These are phyloP conservation scores for Rosalia funebris DNA, from an alignment of 2,888 invertebrate species.

Conservation along the genomic window DNA sequence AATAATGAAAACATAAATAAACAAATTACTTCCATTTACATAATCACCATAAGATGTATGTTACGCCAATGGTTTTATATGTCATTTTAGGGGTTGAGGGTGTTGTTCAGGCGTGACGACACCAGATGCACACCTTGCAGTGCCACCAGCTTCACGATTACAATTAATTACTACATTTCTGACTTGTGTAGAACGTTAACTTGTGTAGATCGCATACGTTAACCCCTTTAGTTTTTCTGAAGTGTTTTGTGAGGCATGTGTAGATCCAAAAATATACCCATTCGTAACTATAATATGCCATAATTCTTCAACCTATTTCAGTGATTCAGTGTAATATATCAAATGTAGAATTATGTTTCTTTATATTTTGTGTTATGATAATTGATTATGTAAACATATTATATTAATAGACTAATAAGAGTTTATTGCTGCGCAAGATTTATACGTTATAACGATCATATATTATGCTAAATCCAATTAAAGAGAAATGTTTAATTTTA, in stretches of 20 bases:
- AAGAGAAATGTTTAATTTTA: too few relatives aligned
- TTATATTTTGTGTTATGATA: constrained; percentile 1
- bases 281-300: not conserved
- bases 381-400: constrained; percentile 4
- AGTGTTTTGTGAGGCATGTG: constrained; percentile 12
- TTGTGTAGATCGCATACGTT: constrained; percentile 48
- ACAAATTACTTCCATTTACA: too few relatives aligned
- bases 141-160: constrained; percentile 46
- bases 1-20: too few relatives aligned
- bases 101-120: constrained; percentile 48
- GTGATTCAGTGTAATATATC: too few relatives aligned
- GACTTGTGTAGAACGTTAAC: constrained; percentile 49
- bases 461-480: too few relatives aligned
- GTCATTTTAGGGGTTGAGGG: constrained; percentile 31
- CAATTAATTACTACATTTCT: constrained; percentile 52
- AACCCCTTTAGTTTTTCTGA: constrained; percentile 45
- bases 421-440: not conserved
- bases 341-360: too few relatives aligned
- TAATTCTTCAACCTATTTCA: not conserved
- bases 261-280: not conserved
- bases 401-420: not conserved
- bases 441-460: too few relatives aligned
- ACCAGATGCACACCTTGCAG: constrained; percentile 53
- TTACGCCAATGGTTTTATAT: constrained; percentile 30
- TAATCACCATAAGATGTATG: too few relatives aligned